A percentile compares a stretch with the other conserved stretches of the same genome.
phyloP scores from a whole-genome alignment of 2,113 vertebrate genomes.

The Ursus arctos region DNA sequence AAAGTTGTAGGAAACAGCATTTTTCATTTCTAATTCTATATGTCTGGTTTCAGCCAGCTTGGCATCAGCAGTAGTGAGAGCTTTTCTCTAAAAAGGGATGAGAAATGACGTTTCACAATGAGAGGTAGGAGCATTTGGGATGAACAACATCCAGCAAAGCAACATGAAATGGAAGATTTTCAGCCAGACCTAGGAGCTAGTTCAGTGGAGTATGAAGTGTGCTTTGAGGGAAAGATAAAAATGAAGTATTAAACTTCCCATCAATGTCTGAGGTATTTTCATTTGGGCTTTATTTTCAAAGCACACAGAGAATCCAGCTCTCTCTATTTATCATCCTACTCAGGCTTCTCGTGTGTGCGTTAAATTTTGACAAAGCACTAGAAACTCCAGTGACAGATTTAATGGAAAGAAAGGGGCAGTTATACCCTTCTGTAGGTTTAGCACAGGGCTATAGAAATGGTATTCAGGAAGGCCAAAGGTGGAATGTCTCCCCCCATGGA shows the following conservation, averaged over 20 bases:
- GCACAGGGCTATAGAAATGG: background rate
- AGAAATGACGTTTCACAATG: conserved; percentile 63
- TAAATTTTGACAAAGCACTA: background rate
- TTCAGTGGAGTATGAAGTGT: background rate
- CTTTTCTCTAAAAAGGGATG: background rate
- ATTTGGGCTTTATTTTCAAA: conserved; percentile 51
- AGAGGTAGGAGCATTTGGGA: background rate
- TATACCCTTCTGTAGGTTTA: background rate
- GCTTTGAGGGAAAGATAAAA: conserved; percentile 71
- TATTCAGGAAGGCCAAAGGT: background rate
- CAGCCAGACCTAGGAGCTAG: conserved; percentile 35
- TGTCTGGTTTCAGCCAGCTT: background rate
- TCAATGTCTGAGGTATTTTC: conserved; percentile 39
- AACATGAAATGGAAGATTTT: conserved; percentile 66
- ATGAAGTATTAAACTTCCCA: conserved; percentile 63
- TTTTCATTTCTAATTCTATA: background rate
- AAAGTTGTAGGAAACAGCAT: background rate
- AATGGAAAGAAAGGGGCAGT: background rate
- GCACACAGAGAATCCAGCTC: background rate
- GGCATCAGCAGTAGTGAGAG: background rate
- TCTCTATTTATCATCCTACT: background rate
- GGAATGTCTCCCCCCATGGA: background rate
- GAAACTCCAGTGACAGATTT: conserved; percentile 2
- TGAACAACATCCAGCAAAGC: conserved; percentile 25
- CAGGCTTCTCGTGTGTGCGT: background rate